These are phyloP conservation scores for Parnassius smintheus DNA, from an alignment of 2,888 invertebrate genomes.

Conservation along the genomic window DNA sequence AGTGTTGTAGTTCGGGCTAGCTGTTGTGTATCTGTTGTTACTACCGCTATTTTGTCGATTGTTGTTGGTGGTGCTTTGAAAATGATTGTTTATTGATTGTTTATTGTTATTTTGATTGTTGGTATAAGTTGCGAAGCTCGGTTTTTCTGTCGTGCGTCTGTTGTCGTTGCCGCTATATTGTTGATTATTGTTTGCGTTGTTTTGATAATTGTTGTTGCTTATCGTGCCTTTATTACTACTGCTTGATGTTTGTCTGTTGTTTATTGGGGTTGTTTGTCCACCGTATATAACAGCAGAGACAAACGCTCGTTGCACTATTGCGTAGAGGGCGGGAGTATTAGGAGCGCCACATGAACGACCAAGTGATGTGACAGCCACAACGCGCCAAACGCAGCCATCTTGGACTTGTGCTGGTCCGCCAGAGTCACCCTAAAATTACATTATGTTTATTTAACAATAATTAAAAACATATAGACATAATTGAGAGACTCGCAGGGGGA, in stretches of 20 bases:
- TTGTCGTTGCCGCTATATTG: background rate
- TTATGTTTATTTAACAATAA: too few species aligned
- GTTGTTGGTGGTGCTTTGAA: background rate
- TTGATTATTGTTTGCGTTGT: background rate
- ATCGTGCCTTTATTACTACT: background rate
- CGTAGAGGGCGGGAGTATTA: slow-evolving; percentile 66
- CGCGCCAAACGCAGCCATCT: slow-evolving; percentile 66
- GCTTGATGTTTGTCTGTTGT: background rate
- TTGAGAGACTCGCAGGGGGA: too few species aligned
- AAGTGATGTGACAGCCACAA: slow-evolving; percentile 66
- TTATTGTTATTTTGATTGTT: too few species aligned
- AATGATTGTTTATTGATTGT: background rate
- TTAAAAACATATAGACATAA: too few species aligned
- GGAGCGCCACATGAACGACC: slow-evolving; percentile 66
- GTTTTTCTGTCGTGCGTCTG: background rate
- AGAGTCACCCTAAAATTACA: slow-evolving; percentile 64
- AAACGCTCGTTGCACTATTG: slow-evolving; percentile 44
- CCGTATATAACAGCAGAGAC: slow-evolving; percentile 39
- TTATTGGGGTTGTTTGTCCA: background rate
- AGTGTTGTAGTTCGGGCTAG: too few species aligned
- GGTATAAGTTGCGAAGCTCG: too few species aligned
- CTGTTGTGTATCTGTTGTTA: too few species aligned
- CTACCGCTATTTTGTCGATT: background rate
- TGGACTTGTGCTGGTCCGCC: slow-evolving; percentile 69
- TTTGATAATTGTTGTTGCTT: background rate